phyloP scores from a whole-genome alignment of 2,888 invertebrate species.

The Palloptera scutellata region DNA sequence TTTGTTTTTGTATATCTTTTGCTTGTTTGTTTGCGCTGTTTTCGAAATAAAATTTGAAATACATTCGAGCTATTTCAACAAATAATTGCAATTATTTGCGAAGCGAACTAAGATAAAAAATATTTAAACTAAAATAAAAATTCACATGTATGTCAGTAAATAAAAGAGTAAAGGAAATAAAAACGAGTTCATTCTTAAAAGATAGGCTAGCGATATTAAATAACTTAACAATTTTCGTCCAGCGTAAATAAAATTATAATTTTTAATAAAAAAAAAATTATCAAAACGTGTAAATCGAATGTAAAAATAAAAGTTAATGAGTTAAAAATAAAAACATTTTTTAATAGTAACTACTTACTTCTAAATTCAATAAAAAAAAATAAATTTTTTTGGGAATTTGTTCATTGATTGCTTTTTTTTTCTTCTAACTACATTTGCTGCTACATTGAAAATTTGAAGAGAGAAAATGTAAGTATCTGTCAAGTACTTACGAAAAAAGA shows the following conservation, averaged over 20 bases:
- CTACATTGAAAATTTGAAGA: conserved; percentile 12
- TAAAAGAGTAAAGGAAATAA: too few relatives aligned
- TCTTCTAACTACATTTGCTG: conserved; percentile 19
- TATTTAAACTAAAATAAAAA: too few relatives aligned
- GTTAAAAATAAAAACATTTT: too few relatives aligned
- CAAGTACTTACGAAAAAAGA: background rate
- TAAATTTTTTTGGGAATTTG: conserved; percentile 22
- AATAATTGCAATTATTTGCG: conserved; percentile 24
- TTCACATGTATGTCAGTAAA: too few relatives aligned
- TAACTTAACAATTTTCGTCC: too few relatives aligned
- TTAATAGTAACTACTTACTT: too few relatives aligned
- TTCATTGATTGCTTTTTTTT: conserved; percentile 8
- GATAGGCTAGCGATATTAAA: too few relatives aligned
- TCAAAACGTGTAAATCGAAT: conserved; percentile 2
- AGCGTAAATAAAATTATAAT: too few relatives aligned
- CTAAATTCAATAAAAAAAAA: too few relatives aligned
- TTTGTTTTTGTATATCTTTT: too few relatives aligned
- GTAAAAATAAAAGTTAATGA: too few relatives aligned
- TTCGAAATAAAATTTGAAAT: conserved; percentile 15
- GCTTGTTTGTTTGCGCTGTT: conserved; percentile 17
- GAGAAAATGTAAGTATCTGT: conserved; percentile 14
- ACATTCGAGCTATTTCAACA: conserved; percentile 19
- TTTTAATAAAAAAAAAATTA: background rate
- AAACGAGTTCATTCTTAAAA: too few relatives aligned
- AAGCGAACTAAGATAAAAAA: conserved; percentile 19